These are phyloP conservation scores for Amorpha juglandis DNA, from an alignment of 2,888 invertebrate genomes.

Conservation along the genomic window DNA sequence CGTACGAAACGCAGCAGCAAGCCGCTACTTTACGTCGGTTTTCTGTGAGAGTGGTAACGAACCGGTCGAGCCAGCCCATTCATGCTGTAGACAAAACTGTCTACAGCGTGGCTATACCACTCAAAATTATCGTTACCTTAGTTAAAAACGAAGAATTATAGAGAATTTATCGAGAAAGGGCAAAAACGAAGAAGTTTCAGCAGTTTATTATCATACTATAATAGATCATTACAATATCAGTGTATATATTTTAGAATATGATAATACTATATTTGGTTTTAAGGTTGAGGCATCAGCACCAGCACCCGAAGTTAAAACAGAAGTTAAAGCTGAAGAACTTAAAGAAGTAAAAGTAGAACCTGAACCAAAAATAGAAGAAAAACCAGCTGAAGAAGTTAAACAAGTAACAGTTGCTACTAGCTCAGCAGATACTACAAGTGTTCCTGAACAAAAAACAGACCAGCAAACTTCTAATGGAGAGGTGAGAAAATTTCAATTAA, in stretches of 20 bases:
- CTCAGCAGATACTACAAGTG: not conserved
- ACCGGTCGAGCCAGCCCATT: too few species aligned
- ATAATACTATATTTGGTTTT: not conserved
- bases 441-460: slow-evolving; percentile 5
- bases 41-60: too few species aligned
- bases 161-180: too few species aligned
- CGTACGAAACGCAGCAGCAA: too few species aligned
- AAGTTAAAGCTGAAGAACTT: slow-evolving; percentile 16
- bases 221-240: too few species aligned
- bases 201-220: too few species aligned
- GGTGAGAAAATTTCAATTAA: not conserved
- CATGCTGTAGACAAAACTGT: too few species aligned
- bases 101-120: too few species aligned
- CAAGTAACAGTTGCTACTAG: slow-evolving; percentile 20
- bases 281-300: not conserved
- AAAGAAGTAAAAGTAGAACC: slow-evolving; percentile 32
- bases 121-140: too few species aligned
- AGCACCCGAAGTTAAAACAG: not conserved
- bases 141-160: too few species aligned
- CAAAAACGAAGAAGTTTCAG: too few species aligned
- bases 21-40: too few species aligned
- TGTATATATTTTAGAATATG: not conserved
- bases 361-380: slow-evolving; percentile 15
- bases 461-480: slow-evolving; percentile 2
- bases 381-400: slow-evolving; percentile 29